Evolutionary conservation across 2,888 invertebrate genomes (phyloP).

Genomic region (Cyrtodaria siliqua): DNA sequence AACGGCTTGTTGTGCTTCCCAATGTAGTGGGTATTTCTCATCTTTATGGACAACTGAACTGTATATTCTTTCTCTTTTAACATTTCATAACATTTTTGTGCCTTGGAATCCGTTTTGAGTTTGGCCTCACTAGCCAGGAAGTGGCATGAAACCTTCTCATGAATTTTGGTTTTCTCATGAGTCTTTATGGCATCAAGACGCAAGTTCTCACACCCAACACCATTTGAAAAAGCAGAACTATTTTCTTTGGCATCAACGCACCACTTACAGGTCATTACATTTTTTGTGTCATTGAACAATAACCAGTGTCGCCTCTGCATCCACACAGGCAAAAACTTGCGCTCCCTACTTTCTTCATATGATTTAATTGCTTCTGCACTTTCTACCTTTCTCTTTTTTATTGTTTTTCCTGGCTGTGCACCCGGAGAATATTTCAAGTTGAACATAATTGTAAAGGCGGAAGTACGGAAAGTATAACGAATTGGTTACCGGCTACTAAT

Average conservation of each 20-base stretch:
- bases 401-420: slow-evolving; percentile 1
- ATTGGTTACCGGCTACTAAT: too few relatives aligned
- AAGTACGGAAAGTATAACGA: too few relatives aligned
- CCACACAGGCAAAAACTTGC: not conserved
- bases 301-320: not conserved
- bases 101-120: not conserved
- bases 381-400: not conserved
- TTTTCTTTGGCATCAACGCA: not conserved
- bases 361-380: not conserved
- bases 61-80: slow-evolving; percentile 1
- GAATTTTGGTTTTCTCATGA: slow-evolving; percentile 15
- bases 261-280: slow-evolving; percentile 3
- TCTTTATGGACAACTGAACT: not conserved
- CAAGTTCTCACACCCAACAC: slow-evolving; percentile 9
- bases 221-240: not conserved
- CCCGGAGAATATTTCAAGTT: slow-evolving; percentile 2
- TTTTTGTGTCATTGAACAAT: not conserved
- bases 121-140: not conserved
- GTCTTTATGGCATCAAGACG: slow-evolving; percentile 10
- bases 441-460: too few relatives aligned
- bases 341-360: not conserved
- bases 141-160: not conserved
- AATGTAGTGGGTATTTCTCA: slow-evolving; percentile 2
- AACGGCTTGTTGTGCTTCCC: slow-evolving; percentile 3
- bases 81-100: not conserved